Conservation (phyloP, 1,140 invertebrate genomes). For the Capitella teleta region DNA sequence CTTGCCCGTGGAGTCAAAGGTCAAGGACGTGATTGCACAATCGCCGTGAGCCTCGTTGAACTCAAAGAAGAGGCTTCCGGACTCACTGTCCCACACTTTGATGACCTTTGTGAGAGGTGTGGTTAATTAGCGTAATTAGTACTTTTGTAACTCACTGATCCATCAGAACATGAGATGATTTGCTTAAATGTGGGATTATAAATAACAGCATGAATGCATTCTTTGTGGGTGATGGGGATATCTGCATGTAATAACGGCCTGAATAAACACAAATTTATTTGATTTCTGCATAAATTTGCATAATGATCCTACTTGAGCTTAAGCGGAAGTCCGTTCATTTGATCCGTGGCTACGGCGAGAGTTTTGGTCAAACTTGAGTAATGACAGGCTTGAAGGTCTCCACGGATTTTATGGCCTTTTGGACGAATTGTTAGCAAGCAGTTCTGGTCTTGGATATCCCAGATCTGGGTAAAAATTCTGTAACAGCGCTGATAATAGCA, state of each 20-base stretch:
- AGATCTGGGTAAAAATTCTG: constrained; percentile 23
- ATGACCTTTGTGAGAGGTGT: constrained; percentile 8
- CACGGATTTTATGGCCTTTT: constrained; percentile 40
- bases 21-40: constrained; percentile 38
- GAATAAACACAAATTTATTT: neutral
- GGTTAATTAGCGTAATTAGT: neutral
- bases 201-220: constrained; percentile 35
- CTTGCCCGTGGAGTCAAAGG: constrained; percentile 37
- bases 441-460: constrained; percentile 41
- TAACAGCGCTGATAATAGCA: too few relatives aligned
- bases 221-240: constrained; percentile 38
- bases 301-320: constrained; percentile 23
- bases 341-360: constrained; percentile 37
- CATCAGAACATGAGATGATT: constrained; percentile 38
- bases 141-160: constrained; percentile 28
- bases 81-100: constrained; percentile 42
- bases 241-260: constrained; percentile 34
- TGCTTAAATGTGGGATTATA: constrained; percentile 40
- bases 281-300: neutral
- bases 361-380: constrained; percentile 34
- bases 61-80: constrained; percentile 38
- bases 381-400: constrained; percentile 37
- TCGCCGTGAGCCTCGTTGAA: constrained; percentile 39
- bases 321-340: constrained; percentile 33
- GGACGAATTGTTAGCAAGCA: constrained; percentile 37